Percentiles rank a stretch among this genome's conserved stretches.
Evolutionary conservation across 2,797 vertebrate species (phyloP).

Genomic region (Alosa sapidissima): DNA sequence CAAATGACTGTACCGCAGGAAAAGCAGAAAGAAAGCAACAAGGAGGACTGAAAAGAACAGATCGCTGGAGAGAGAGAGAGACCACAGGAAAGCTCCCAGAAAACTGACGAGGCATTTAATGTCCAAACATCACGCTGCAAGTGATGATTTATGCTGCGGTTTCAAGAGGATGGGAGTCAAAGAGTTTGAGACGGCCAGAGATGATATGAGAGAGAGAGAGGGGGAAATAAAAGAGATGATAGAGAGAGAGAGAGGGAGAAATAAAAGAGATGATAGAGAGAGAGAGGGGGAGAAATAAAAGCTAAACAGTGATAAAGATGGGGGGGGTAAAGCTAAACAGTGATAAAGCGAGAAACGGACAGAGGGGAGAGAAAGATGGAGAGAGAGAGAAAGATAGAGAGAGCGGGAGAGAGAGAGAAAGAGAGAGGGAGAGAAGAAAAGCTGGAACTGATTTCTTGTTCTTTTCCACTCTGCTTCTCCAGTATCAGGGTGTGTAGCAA

Average conservation of each 20-base stretch:
- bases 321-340: too few relatives aligned
- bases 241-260: conserved; percentile 4
- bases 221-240: not conserved
- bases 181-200: not conserved
- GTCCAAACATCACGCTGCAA: conserved; percentile 43
- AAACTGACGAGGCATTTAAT: conserved; percentile 35
- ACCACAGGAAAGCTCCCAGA: not conserved
- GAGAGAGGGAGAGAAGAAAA: conserved; percentile 6
- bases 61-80: not conserved
- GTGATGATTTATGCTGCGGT: conserved; percentile 37
- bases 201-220: conserved; percentile 20
- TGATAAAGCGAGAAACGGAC: not conserved
- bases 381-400: not conserved
- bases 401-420: not conserved
- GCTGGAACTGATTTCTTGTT: conserved; percentile 41
- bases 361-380: not conserved
- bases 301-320: too few relatives aligned
- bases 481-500: conserved; percentile 8
- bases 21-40: not conserved
- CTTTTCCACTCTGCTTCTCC: conserved; percentile 48
- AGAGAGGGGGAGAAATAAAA: not conserved
- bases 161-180: not conserved
- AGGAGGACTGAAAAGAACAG: too few relatives aligned
- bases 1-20: not conserved
- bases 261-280: not conserved